Evolutionary conservation across 2,113 vertebrate genomes (phyloP).

Genomic region (Psittacara wagleri): DNA sequence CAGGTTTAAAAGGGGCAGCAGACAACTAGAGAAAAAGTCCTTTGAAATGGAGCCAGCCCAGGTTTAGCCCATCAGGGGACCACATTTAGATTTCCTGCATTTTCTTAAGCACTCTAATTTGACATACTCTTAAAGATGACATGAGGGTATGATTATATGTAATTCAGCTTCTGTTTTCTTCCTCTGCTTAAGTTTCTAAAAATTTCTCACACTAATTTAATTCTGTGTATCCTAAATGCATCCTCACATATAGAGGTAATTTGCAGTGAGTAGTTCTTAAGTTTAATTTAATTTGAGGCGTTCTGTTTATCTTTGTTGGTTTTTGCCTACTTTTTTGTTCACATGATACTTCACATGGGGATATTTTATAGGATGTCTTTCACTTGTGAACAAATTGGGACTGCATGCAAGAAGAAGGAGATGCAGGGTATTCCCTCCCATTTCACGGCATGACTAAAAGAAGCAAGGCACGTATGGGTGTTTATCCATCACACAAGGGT

Average conservation of each 20-base stretch:
- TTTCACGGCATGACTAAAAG: neutral
- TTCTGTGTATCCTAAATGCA: constrained; percentile 15
- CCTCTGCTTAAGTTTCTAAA: constrained; percentile 44
- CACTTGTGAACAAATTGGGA: neutral
- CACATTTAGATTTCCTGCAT: constrained; percentile 18
- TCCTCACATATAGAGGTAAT: neutral
- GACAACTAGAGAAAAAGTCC: neutral
- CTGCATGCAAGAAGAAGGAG: neutral
- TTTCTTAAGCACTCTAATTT: constrained; percentile 14
- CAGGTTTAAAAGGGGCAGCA: constrained; percentile 12
- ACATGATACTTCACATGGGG: neutral
- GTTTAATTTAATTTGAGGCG: constrained; percentile 29
- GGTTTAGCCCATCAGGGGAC: neutral
- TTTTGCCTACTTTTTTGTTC: neutral
- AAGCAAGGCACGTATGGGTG: neutral
- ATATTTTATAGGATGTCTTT: neutral
- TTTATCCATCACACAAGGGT: neutral
- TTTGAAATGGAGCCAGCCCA: constrained; percentile 42
- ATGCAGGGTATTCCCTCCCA: neutral
- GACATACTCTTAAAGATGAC: constrained; percentile 17
- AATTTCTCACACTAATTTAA: constrained; percentile 45
- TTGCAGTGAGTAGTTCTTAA: constrained; percentile 1
- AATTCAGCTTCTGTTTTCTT: constrained; percentile 58
- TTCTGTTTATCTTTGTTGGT: neutral
- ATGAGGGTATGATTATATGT: constrained; percentile 37